A percentile compares a stretch with the other conserved stretches of the same genome.
These are phyloP conservation scores for Sebastolobus alascanus DNA, from an alignment of 2,797 vertebrate genomes.

Conservation along the genomic window DNA sequence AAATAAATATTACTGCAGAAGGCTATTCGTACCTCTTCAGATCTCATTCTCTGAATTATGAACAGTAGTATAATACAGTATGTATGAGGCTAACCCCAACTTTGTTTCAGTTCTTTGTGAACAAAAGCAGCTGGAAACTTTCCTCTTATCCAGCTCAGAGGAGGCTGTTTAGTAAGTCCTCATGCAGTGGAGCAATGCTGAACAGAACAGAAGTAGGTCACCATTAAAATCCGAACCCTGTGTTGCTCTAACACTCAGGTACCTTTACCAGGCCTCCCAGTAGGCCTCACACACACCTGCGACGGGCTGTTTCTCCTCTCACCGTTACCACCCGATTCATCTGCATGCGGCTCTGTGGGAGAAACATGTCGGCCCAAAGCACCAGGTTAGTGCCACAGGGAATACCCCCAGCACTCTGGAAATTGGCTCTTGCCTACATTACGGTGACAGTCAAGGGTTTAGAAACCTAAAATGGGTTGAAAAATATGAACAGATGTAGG, in stretches of 20 bases:
- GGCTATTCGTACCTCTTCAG: not conserved
- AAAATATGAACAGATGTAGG: conserved; percentile 44
- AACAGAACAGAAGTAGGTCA: conserved; percentile 69
- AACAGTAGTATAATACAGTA: too few relatives aligned
- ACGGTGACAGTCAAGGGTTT: conserved; percentile 62
- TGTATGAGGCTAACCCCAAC: not conserved
- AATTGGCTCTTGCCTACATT: conserved; percentile 60
- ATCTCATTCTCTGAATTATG: not conserved
- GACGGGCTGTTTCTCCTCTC: conserved; percentile 41
- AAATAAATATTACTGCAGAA: not conserved
- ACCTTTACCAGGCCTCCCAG: conserved; percentile 54
- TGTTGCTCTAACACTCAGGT: conserved; percentile 40
- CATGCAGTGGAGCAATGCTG: not conserved
- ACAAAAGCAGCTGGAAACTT: conserved; percentile 10
- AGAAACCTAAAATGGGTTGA: conserved; percentile 38
- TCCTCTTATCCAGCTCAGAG: conserved; percentile 22
- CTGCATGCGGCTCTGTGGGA: conserved; percentile 45
- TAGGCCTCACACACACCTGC: conserved; percentile 53
- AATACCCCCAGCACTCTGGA: conserved; percentile 44
- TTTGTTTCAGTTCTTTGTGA: not conserved
- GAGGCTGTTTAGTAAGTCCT: conserved; percentile 36
- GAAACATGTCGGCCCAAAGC: conserved; percentile 63
- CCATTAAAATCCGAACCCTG: conserved; percentile 38
- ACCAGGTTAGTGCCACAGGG: conserved; percentile 58
- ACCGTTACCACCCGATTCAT: conserved; percentile 57